Percentiles rank a stretch among this genome's conserved stretches.
Evolutionary conservation across 2,888 invertebrate genomes (phyloP).

Genomic region (Thereva nobilitata): DNA sequence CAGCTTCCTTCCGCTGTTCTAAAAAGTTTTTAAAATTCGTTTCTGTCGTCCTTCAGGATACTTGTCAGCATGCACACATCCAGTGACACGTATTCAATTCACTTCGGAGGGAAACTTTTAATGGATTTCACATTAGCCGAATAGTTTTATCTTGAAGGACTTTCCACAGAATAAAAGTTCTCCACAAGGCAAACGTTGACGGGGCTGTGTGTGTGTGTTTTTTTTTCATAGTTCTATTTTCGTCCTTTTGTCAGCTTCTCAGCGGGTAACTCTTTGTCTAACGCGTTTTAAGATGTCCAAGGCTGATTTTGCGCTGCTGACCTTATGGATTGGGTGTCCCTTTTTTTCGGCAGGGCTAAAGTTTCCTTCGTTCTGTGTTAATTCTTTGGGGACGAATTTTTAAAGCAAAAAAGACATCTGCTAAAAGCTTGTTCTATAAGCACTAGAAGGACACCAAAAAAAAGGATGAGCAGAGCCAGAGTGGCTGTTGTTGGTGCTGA

Average conservation of each 20-base stretch:
- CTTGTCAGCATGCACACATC: slow-evolving; percentile 27
- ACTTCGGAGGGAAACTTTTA: slow-evolving; percentile 35
- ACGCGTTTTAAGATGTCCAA: slow-evolving; percentile 18
- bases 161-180: slow-evolving; percentile 19
- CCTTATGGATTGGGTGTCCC: neutral
- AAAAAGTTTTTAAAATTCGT: slow-evolving; percentile 19
- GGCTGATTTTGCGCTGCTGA: slow-evolving; percentile 4
- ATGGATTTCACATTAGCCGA: slow-evolving; percentile 41
- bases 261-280: slow-evolving; percentile 17
- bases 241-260: slow-evolving; percentile 15
- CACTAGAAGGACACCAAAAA: neutral
- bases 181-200: neutral
- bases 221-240: slow-evolving; percentile 2
- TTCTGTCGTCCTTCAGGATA: slow-evolving; percentile 22
- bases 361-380: slow-evolving; percentile 17
- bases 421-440: slow-evolving; percentile 25
- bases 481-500: slow-evolving; percentile 16
- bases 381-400: slow-evolving; percentile 15
- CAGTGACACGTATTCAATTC: slow-evolving; percentile 35
- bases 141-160: slow-evolving; percentile 34
- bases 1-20: slow-evolving; percentile 23
- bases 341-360: no score
- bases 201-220: slow-evolving; percentile 16
- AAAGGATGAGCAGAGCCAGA: slow-evolving; percentile 5
- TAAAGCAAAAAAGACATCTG: slow-evolving; percentile 7